Percentiles rank a stretch among this genome's conserved stretches.
Conservation (phyloP, 2,888 invertebrate species). For the Pocota personata region DNA sequence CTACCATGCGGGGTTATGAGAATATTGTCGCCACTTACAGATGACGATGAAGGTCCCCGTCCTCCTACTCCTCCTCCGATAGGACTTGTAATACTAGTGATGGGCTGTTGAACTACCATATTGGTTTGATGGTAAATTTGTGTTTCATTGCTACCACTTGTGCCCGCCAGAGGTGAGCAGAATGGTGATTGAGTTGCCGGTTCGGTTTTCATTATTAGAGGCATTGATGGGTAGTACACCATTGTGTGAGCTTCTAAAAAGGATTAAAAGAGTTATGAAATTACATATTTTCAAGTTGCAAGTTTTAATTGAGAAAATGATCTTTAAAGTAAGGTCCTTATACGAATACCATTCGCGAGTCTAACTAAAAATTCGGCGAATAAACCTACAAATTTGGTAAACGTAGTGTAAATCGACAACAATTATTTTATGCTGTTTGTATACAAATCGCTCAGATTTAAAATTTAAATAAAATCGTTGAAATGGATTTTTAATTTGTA, state of each 20-base stretch:
- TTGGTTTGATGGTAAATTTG: slow-evolving; percentile 75
- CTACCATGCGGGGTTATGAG: slow-evolving; percentile 39
- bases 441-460: no score
- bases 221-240: slow-evolving; percentile 82
- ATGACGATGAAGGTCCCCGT: slow-evolving; percentile 9
- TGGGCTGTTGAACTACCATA: slow-evolving; percentile 77
- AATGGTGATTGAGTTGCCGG: slow-evolving; percentile 80
- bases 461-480: no score
- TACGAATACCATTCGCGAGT: no score
- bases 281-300: background rate
- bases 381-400: no score
- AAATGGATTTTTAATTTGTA: no score
- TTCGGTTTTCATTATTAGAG: slow-evolving; percentile 82
- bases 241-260: slow-evolving; percentile 80
- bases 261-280: slow-evolving; percentile 78
- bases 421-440: no score
- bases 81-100: slow-evolving; percentile 75
- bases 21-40: slow-evolving; percentile 43
- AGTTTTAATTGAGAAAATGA: background rate
- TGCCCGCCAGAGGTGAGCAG: slow-evolving; percentile 77
- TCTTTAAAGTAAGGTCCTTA: no score
- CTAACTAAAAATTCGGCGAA: no score
- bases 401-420: no score
- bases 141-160: slow-evolving; percentile 54
- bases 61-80: slow-evolving; percentile 31